These are phyloP conservation scores for Halcyon badia DNA, from an alignment of 2,797 vertebrate genomes.

Conservation along the genomic window DNA sequence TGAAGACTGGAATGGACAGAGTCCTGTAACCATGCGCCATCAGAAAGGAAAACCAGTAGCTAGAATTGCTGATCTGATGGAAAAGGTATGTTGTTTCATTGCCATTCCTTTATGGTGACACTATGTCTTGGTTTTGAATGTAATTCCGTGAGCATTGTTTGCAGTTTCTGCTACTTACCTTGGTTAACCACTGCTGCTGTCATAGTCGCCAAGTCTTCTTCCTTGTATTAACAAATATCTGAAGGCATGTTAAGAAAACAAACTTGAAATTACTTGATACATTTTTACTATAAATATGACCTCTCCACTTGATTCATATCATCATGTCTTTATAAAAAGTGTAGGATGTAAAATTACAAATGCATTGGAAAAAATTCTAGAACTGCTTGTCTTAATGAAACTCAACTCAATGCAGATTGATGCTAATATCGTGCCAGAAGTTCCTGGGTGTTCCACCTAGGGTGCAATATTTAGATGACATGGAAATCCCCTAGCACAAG, in stretches of 20 bases:
- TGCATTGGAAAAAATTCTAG: background rate
- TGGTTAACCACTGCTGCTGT: background rate
- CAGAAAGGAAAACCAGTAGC: constrained; percentile 90
- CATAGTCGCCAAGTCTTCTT: background rate
- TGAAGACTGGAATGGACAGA: constrained; percentile 87
- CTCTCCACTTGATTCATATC: background rate
- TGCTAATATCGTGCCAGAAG: background rate
- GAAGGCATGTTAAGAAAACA: background rate
- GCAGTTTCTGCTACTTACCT: background rate
- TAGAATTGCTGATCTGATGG: constrained; percentile 81
- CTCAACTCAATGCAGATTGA: background rate
- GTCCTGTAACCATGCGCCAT: constrained; percentile 84
- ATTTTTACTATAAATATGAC: background rate
- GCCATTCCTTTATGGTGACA: background rate
- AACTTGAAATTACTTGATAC: background rate
- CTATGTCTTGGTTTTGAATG: background rate
- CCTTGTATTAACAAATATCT: background rate
- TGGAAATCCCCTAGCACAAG: background rate
- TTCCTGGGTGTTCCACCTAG: background rate
- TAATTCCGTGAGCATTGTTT: background rate
- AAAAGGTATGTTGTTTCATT: constrained; percentile 82
- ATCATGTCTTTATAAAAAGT: background rate
- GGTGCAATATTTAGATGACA: background rate
- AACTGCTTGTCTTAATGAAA: background rate
- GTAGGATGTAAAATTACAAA: background rate